Evolutionary conservation across 2,797 vertebrate genomes (phyloP).

Genomic region (Myotis findleyi): DNA sequence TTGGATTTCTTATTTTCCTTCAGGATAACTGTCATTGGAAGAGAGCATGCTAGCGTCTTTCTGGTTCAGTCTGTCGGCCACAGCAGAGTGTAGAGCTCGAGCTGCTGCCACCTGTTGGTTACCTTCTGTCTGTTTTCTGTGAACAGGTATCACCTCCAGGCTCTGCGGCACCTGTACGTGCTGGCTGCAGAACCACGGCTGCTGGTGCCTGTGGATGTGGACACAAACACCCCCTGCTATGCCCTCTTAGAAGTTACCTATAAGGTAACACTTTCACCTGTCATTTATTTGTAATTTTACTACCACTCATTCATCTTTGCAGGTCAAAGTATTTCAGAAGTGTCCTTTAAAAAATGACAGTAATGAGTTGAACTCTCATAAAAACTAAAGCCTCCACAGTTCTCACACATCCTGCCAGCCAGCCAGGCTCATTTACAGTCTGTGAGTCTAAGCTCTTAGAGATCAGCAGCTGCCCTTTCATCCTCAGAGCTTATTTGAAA

Average conservation of each 20-base stretch:
- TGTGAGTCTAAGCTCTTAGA: background rate
- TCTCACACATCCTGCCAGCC: background rate
- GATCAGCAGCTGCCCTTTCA: background rate
- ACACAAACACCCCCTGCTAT: slow-evolving; percentile 96
- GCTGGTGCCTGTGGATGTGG: slow-evolving; percentile 96
- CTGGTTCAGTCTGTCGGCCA: background rate
- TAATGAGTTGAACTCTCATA: background rate
- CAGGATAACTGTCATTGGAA: background rate
- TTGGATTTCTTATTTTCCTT: background rate
- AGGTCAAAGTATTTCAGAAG: background rate
- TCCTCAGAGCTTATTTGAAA: slow-evolving; percentile 11
- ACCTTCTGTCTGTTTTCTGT: background rate
- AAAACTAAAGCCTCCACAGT: background rate
- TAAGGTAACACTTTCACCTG: slow-evolving; percentile 87
- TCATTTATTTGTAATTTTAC: background rate
- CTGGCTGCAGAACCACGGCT: slow-evolving; percentile 96
- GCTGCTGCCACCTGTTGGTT: background rate
- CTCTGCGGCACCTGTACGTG: slow-evolving; percentile 95
- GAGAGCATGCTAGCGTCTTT: background rate
- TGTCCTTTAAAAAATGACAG: background rate
- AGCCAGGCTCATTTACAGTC: background rate
- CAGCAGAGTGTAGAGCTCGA: background rate
- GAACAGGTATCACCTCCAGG: slow-evolving; percentile 97
- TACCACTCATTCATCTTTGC: background rate
- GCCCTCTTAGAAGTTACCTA: slow-evolving; percentile 97